Conservation (phyloP, 1,140 invertebrate species). For the Cyclina sinensis region DNA sequence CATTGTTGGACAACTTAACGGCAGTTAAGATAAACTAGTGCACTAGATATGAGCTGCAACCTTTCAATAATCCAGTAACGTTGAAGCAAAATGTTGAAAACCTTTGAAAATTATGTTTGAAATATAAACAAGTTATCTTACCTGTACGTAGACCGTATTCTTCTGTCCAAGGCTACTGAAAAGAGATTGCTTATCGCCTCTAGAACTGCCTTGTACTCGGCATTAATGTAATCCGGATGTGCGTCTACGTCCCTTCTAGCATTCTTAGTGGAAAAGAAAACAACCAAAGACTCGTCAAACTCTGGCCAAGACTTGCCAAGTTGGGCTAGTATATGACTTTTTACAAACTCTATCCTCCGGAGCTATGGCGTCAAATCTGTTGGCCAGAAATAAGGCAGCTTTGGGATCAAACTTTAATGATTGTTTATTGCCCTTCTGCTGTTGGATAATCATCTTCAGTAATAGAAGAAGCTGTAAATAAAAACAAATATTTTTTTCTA, state of each 20-base stretch:
- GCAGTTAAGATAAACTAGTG: too few relatives aligned
- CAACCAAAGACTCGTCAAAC: constrained; percentile 64
- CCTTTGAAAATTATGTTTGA: too few relatives aligned
- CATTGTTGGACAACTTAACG: too few relatives aligned
- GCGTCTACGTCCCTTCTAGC: constrained; percentile 53
- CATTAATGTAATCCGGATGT: constrained; percentile 61
- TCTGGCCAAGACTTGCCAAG: constrained; percentile 75
- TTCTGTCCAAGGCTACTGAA: constrained; percentile 44
- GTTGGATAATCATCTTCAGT: constrained; percentile 70
- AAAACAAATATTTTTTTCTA: too few relatives aligned
- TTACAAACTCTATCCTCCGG: constrained; percentile 69
- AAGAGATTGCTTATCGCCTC: constrained; percentile 69
- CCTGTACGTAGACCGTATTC: constrained; percentile 72
- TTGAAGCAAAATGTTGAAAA: too few relatives aligned
- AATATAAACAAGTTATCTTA: constrained; percentile 50
- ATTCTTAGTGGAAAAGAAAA: constrained; percentile 73
- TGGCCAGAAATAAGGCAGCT: constrained; percentile 77
- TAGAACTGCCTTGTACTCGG: constrained; percentile 56
- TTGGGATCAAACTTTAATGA: constrained; percentile 69
- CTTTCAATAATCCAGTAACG: too few relatives aligned
- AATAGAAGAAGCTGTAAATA: constrained; percentile 76
- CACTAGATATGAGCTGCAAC: too few relatives aligned
- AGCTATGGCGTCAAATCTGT: constrained; percentile 76
- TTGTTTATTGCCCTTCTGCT: constrained; percentile 37
- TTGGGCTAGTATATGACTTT: constrained; percentile 68